Evolutionary conservation across 2,888 invertebrate genomes (phyloP), one percentile per base, ranked within the genome.

Genomic region (Eutolmus rufibarbis): DNA sequence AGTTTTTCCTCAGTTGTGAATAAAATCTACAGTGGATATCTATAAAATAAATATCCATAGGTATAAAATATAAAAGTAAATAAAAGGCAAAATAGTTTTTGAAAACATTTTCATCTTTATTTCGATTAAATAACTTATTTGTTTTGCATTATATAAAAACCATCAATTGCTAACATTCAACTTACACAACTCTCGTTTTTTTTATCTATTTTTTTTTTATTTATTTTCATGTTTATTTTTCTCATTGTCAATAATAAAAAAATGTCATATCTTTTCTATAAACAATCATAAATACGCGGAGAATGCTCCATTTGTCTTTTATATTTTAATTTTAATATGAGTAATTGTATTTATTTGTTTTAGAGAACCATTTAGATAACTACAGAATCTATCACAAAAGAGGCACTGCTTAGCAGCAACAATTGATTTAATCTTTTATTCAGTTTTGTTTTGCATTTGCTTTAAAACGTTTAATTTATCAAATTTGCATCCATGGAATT

Each of bases 101-200:
- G 74, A 85, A 85, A 85, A 85, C 85, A 85, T 85, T 85, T 74
- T 37, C 34, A 74, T 74, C 31, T 85, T 85, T 74, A 74, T 85
- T 85, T 85, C 85, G 57, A 57, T 82, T 82, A 82, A 85, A 85
- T 85, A 85, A 85, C 85, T 85, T 85, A 85, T 74, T 85, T 74
- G 74, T 74, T 79, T 74, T 43, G 74, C 40, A 51, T 74, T 51
- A 85, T 85, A 85, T 85, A 85, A 85, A 85, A 85, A 74, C 85
- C 74, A 74, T 74, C 43, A 85, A 85, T 85, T 85, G 85, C 85
- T 74, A 85, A 85, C 85, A 85, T 85, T 74, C 82, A 82, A 82
- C 82, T 57, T 82, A 82, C 82, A 66, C 82, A 82, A 82, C 66
- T 82, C 34, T 37, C 43, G n/a, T n/a, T n/a, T 82, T 82, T 57